Percentiles rank a stretch among this genome's conserved stretches.
Conservation (phyloP, 2,888 invertebrate genomes). For the Ormyrus labotus region DNA sequence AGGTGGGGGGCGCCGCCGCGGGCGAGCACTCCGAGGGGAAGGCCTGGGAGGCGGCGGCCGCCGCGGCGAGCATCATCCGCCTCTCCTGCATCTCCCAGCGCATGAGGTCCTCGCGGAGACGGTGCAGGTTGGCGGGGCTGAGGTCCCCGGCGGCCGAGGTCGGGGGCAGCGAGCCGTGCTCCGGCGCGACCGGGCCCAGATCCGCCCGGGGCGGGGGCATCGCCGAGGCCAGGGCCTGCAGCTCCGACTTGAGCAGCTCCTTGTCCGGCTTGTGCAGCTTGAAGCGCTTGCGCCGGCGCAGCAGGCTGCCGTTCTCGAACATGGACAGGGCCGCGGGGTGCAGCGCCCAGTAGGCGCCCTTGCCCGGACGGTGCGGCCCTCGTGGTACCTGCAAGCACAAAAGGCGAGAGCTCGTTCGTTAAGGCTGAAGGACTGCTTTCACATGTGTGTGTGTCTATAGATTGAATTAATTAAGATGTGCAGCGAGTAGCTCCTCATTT, state of each 20-base stretch:
- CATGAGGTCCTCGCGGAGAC: slow-evolving; percentile 71
- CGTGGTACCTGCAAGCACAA: slow-evolving; percentile 80
- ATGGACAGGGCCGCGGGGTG: slow-evolving; percentile 88
- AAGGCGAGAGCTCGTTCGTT: neutral
- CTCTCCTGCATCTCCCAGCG: slow-evolving; percentile 74
- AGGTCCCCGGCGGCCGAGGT: slow-evolving; percentile 60
- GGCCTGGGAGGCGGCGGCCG: slow-evolving; percentile 70
- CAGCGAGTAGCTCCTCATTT: no score
- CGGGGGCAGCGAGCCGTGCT: slow-evolving; percentile 44
- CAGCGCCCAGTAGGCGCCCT: slow-evolving; percentile 91
- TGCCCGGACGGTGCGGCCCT: slow-evolving; percentile 86
- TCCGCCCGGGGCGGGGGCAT: slow-evolving; percentile 70
- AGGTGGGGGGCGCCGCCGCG: slow-evolving; percentile 70
- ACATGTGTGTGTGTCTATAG: neutral
- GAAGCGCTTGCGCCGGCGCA: slow-evolving; percentile 88
- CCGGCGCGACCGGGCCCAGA: slow-evolving; percentile 70
- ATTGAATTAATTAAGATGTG: no score
- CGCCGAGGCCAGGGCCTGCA: slow-evolving; percentile 72
- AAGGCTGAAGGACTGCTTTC: neutral
- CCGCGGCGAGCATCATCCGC: slow-evolving; percentile 70
- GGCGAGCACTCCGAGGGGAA: slow-evolving; percentile 73
- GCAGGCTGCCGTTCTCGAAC: slow-evolving; percentile 92
- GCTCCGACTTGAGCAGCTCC: slow-evolving; percentile 77
- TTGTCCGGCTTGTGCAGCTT: slow-evolving; percentile 87
- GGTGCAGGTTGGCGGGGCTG: slow-evolving; percentile 71